Evolutionary conservation across 2,113 vertebrate species (phyloP).

Genomic region (Nannospalax galili): DNA sequence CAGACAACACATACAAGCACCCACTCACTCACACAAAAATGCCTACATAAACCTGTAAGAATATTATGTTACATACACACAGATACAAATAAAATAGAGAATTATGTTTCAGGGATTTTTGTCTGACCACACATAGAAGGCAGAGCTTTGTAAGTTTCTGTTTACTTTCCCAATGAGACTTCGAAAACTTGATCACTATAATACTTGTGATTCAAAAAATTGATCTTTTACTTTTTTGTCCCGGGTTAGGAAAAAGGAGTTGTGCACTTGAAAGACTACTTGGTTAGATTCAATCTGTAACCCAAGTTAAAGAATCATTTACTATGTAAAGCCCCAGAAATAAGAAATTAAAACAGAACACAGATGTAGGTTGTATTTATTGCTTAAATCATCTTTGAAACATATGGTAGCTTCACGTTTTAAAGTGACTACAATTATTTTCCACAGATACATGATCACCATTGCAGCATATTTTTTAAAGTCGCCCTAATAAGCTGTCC

Average conservation of each 20-base stretch:
- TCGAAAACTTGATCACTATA: background rate
- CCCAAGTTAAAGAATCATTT: conserved; percentile 23
- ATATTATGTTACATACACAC: background rate
- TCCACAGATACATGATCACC: conserved; percentile 35
- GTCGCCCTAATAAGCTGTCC: conserved; percentile 2
- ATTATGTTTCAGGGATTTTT: background rate
- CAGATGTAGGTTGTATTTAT: conserved; percentile 44
- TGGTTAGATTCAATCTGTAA: conserved; percentile 40
- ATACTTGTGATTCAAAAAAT: conserved; percentile 25
- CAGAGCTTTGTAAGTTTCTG: background rate
- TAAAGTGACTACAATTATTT: conserved; percentile 61
- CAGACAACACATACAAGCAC: background rate
- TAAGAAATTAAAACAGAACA: conserved; percentile 55
- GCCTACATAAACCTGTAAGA: background rate
- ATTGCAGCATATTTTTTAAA: background rate
- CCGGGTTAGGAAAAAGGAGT: background rate
- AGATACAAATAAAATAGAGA: background rate
- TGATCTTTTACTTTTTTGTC: background rate
- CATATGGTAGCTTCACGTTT: conserved; percentile 72
- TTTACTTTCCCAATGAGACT: conserved; percentile 17
- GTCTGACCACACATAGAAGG: background rate
- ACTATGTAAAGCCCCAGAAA: conserved; percentile 52
- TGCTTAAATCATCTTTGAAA: conserved; percentile 60
- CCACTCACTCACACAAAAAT: background rate
- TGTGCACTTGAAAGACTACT: conserved; percentile 20